A percentile compares a stretch with the other conserved stretches of the same genome.
phyloP scores from a whole-genome alignment of 2,113 vertebrate species.

The Chaetops frenatus region DNA sequence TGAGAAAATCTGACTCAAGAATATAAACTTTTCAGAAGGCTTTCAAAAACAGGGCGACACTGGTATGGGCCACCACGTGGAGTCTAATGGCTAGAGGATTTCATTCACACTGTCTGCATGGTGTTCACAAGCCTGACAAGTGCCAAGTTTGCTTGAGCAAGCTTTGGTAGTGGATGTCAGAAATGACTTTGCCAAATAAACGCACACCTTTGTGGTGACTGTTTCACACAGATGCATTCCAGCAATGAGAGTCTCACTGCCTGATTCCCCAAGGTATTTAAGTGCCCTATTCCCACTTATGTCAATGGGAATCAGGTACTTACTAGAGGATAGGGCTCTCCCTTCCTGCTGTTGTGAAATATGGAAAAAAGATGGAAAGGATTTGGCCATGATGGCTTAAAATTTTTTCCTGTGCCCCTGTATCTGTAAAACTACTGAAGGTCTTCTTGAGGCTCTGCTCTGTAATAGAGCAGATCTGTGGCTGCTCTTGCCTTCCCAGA shows the following conservation, averaged over 20 bases:
- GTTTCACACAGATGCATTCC: background rate
- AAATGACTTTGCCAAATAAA: background rate
- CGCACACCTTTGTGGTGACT: background rate
- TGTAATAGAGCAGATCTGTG: background rate
- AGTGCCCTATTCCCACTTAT: background rate
- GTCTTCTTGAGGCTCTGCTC: background rate
- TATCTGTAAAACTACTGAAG: background rate
- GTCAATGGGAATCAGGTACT: background rate
- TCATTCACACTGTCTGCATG: background rate
- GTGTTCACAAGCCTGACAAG: background rate
- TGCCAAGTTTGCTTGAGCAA: background rate
- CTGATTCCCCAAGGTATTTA: background rate
- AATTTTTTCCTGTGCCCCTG: background rate
- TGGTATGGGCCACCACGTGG: fast-evolving
- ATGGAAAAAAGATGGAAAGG: background rate
- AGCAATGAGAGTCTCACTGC: background rate
- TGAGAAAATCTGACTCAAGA: no score
- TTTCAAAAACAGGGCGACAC: no score
- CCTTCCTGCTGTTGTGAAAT: background rate
- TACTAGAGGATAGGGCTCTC: background rate
- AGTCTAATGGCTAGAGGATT: background rate
- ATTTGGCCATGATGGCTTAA: background rate
- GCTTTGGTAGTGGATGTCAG: background rate
- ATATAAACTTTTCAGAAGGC: no score
- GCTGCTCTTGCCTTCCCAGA: background rate